Evolutionary conservation across 2,113 vertebrate species (phyloP).

Genomic region (Trematocara unimaculatum): DNA sequence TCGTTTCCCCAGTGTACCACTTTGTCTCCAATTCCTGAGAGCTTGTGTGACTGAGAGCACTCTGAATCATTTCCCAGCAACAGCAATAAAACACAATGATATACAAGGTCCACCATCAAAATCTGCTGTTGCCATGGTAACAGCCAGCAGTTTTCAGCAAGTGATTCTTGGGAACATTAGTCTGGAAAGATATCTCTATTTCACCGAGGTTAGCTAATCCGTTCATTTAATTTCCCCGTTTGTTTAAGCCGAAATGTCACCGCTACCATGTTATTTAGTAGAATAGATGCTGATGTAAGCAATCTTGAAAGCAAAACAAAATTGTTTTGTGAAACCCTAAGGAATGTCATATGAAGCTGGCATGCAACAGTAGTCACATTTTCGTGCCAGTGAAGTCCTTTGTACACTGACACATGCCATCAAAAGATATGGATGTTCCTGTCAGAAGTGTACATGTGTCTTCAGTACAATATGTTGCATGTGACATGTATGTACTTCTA

Average conservation of each 20-base stretch:
- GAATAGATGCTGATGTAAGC: not conserved
- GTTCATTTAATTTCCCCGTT: not conserved
- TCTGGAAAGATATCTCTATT: slow-evolving; percentile 29
- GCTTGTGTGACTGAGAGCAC: slow-evolving; percentile 21
- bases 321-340: not conserved
- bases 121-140: slow-evolving; percentile 73
- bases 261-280: no score
- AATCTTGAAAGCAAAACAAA: not conserved
- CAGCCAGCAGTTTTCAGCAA: slow-evolving; percentile 54
- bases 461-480: not conserved
- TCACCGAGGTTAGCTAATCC: not conserved
- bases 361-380: not conserved
- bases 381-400: not conserved
- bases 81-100: slow-evolving; percentile 64
- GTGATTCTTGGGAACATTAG: slow-evolving; percentile 40
- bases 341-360: not conserved
- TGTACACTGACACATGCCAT: not conserved
- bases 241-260: not conserved
- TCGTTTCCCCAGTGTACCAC: not conserved
- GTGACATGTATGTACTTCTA: not conserved
- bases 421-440: not conserved
- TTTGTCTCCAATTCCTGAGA: not conserved
- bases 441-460: not conserved
- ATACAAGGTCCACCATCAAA: slow-evolving; percentile 61
- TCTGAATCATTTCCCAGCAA: slow-evolving; percentile 46